Evolutionary conservation across 2,113 vertebrate species (phyloP).

Genomic region (Pterophyllum scalare): DNA sequence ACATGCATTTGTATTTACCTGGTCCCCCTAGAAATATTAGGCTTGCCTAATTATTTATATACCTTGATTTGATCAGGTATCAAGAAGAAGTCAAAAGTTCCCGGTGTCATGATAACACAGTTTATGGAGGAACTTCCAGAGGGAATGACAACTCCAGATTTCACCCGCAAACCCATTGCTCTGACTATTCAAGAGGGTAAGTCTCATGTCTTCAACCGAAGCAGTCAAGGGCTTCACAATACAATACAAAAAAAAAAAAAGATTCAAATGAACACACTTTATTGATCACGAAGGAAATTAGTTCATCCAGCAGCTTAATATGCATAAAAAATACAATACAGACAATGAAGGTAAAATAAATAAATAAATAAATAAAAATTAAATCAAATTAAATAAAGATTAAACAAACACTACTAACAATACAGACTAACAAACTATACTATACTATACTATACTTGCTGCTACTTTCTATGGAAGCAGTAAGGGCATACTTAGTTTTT

Average conservation of each 20-base stretch:
- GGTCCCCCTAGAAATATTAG: background rate
- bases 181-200: constrained; percentile 90
- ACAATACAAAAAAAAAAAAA: background rate
- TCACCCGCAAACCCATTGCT: constrained; percentile 87
- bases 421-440: too few relatives aligned
- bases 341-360: too few relatives aligned
- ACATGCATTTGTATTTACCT: background rate
- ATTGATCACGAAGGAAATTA: too few relatives aligned
- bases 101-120: constrained; percentile 87
- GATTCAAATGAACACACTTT: too few relatives aligned
- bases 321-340: too few relatives aligned
- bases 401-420: too few relatives aligned
- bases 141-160: constrained; percentile 87
- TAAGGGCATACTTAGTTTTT: too few relatives aligned
- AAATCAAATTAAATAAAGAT: too few relatives aligned
- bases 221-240: background rate
- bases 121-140: constrained; percentile 85
- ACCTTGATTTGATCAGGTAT: constrained; percentile 65
- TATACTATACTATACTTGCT: too few relatives aligned
- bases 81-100: constrained; percentile 84
- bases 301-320: too few relatives aligned
- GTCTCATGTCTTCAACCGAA: background rate
- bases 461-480: too few relatives aligned
- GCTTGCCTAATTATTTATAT: constrained; percentile 3
- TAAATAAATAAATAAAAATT: too few relatives aligned